Conservation (phyloP, 2,797 vertebrate species). For the Pseudochirops cupreus region DNA sequence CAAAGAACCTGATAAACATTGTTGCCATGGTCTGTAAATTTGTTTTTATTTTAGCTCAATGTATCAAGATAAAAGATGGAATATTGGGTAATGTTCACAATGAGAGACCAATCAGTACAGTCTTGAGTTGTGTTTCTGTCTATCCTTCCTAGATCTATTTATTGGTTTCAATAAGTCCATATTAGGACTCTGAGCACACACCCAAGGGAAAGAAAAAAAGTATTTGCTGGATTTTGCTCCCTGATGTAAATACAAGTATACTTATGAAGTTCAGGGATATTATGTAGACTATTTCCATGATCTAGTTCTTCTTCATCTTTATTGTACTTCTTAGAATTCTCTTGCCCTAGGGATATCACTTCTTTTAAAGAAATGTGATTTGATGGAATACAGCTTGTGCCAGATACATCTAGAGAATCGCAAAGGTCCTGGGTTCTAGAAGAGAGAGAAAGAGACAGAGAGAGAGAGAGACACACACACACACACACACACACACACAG, state of each 20-base stretch:
- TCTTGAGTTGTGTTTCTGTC: background rate
- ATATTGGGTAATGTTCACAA: background rate
- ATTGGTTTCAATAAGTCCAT: background rate
- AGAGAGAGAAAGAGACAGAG: too few relatives aligned
- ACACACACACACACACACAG: too few relatives aligned
- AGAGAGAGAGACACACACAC: too few relatives aligned
- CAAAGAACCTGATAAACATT: background rate
- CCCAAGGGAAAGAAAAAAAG: background rate
- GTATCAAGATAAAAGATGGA: background rate
- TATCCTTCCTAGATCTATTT: slow-evolving; percentile 1
- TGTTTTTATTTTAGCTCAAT: background rate
- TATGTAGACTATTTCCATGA: background rate
- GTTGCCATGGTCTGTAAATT: background rate
- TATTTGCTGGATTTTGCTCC: background rate
- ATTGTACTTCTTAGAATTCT: background rate
- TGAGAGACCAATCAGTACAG: background rate
- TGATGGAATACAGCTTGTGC: background rate
- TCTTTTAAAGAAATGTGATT: background rate
- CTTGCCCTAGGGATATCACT: background rate
- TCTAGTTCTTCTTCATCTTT: background rate
- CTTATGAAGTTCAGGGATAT: background rate
- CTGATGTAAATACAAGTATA: background rate
- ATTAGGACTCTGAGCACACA: background rate
- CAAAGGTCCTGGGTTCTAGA: background rate
- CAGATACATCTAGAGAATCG: background rate